Percentiles rank a stretch among this genome's conserved stretches.
phyloP scores from a whole-genome alignment of 1,140 invertebrate species.

The Eumeta japonica region DNA sequence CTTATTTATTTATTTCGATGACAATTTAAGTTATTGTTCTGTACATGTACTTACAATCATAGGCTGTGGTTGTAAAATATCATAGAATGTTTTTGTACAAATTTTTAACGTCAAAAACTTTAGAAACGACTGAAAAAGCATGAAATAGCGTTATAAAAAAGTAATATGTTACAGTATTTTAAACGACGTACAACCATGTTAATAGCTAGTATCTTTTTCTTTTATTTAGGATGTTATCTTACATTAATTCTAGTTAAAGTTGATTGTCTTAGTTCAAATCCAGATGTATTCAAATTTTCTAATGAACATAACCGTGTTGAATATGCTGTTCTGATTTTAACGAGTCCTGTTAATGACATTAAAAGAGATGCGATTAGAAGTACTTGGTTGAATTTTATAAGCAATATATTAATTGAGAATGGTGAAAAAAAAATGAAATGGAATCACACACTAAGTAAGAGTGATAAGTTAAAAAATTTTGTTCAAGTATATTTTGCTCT shows the following conservation, averaged over 20 bases:
- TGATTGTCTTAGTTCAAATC: conserved; percentile 25
- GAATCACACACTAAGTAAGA: conserved; percentile 30
- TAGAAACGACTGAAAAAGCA: too few species aligned
- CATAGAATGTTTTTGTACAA: too few species aligned
- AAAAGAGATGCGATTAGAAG: conserved; percentile 36
- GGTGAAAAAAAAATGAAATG: conserved; percentile 38
- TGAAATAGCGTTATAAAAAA: too few species aligned
- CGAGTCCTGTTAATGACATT: conserved; percentile 32
- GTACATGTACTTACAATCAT: too few species aligned
- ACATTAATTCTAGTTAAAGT: conserved; percentile 33
- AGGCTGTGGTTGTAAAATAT: too few species aligned
- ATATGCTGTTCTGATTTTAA: conserved; percentile 36
- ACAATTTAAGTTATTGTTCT: too few species aligned
- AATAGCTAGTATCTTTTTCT: conserved; percentile 33
- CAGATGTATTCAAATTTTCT: neutral
- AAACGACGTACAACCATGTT: conserved; percentile 33
- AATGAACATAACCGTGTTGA: conserved; percentile 16
- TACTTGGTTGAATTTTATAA: conserved; percentile 38
- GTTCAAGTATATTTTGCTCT: conserved; percentile 38
- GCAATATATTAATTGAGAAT: conserved; percentile 41
- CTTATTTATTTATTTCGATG: too few species aligned
- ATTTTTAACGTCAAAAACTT: too few species aligned
- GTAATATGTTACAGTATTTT: too few species aligned
- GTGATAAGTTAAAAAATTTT: conserved; percentile 15
- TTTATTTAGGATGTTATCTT: conserved; percentile 39